Evolutionary conservation across 2,113 vertebrate genomes (phyloP).

Genomic region (Perognathus longimembris): DNA sequence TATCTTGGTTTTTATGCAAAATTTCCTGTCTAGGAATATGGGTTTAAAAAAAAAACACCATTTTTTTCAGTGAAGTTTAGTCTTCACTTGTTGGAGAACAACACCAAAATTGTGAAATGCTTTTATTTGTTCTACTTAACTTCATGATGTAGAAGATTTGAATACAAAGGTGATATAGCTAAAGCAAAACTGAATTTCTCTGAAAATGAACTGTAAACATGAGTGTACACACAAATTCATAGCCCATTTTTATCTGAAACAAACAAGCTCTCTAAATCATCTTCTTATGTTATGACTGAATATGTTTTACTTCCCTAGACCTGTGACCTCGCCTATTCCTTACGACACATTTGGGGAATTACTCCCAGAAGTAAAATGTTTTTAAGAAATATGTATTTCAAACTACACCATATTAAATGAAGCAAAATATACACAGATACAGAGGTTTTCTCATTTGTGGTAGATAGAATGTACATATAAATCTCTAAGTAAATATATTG

Average conservation of each 20-base stretch:
- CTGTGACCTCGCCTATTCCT: neutral
- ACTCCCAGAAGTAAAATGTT: slow-evolving; percentile 38
- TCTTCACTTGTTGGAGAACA: slow-evolving; percentile 85
- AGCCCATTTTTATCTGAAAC: neutral
- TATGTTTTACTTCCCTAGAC: slow-evolving; percentile 53
- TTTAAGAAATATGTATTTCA: slow-evolving; percentile 71
- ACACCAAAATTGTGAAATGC: slow-evolving; percentile 83
- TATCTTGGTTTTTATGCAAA: slow-evolving; percentile 84
- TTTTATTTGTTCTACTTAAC: slow-evolving; percentile 79
- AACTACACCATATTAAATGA: neutral
- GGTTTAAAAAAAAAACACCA: too few species aligned
- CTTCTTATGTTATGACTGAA: slow-evolving; percentile 1
- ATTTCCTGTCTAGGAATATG: slow-evolving; percentile 87
- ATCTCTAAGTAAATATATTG: too few species aligned
- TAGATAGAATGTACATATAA: too few species aligned
- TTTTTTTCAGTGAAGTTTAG: slow-evolving; percentile 86
- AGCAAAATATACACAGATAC: too few species aligned
- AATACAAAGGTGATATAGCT: slow-evolving; percentile 50
- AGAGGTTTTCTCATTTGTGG: too few species aligned
- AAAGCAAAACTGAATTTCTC: slow-evolving; percentile 76
- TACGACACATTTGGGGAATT: slow-evolving; percentile 1
- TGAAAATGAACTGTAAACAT: slow-evolving; percentile 57
- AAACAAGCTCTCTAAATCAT: neutral
- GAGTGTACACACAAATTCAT: neutral
- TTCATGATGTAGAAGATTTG: neutral